Evolutionary conservation across 2,888 invertebrate species (phyloP).

Genomic region (Brachylomia viminalis): DNA sequence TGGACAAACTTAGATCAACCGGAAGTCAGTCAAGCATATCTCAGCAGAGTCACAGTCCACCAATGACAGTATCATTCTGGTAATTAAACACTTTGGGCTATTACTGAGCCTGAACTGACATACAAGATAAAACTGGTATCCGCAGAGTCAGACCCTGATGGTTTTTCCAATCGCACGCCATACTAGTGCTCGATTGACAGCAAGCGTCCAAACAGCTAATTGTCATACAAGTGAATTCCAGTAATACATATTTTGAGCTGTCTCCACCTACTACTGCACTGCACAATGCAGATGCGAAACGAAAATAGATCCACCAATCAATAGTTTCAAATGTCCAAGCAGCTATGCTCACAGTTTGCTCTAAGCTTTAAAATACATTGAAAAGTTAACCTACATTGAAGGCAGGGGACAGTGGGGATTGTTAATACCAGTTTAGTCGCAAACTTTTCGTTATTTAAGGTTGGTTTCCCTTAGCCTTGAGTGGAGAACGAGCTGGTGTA

Average conservation of each 20-base stretch:
- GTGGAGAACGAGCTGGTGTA: conserved; percentile 64
- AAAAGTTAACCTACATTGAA: conserved; percentile 65
- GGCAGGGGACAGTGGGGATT: conserved; percentile 63
- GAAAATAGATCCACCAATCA: background rate
- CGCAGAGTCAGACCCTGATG: background rate
- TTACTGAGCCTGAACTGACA: background rate
- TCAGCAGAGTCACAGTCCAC: background rate
- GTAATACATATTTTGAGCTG: background rate
- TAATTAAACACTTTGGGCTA: background rate
- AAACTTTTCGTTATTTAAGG: conserved; percentile 53
- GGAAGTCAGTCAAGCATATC: background rate
- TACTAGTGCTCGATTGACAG: background rate
- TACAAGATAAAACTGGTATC: background rate
- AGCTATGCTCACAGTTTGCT: conserved; percentile 51
- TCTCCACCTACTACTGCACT: background rate
- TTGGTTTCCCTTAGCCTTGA: conserved; percentile 66
- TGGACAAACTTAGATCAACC: background rate
- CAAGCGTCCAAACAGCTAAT: no score
- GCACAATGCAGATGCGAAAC: background rate
- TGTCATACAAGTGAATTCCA: background rate
- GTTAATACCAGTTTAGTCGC: conserved; percentile 53
- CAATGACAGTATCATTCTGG: background rate
- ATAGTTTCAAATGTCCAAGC: background rate
- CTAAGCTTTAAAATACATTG: conserved; percentile 68
- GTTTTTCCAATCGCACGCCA: background rate